Percentiles rank a stretch among this genome's conserved stretches.
These are phyloP conservation scores for Microplitis manilae DNA, from an alignment of 2,888 invertebrate genomes.

Conservation along the genomic window DNA sequence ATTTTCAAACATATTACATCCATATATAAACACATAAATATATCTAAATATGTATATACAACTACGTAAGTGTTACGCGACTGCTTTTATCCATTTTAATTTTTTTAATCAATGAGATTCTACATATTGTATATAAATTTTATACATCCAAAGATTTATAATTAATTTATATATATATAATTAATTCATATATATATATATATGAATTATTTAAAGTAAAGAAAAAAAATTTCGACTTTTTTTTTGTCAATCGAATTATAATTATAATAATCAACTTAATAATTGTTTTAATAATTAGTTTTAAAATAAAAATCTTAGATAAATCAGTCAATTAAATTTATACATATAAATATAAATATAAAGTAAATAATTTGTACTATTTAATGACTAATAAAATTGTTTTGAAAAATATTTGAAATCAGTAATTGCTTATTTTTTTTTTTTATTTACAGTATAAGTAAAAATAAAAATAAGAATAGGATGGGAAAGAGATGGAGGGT, in stretches of 20 bases:
- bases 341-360: neutral
- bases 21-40: no score
- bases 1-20: no score
- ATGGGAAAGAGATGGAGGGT: slow-evolving; percentile 33
- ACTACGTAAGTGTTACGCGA: no score
- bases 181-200: slow-evolving; percentile 4
- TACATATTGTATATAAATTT: slow-evolving; percentile 51
- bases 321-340: no score
- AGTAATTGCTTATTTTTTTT: neutral
- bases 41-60: no score
- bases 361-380: slow-evolving; percentile 1
- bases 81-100: neutral
- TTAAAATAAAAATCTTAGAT: no score
- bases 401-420: neutral
- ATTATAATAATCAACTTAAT: no score
- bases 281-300: neutral
- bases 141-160: slow-evolving; percentile 58
- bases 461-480: slow-evolving; percentile 33
- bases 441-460: slow-evolving; percentile 8
- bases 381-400: neutral
- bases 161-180: slow-evolving; percentile 45
- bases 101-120: slow-evolving; percentile 1
- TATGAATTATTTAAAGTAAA: neutral
- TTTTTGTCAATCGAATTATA: no score
- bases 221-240: no score